Conservation (phyloP, 2,797 vertebrate genomes). For the Chloroceryle amazona region DNA sequence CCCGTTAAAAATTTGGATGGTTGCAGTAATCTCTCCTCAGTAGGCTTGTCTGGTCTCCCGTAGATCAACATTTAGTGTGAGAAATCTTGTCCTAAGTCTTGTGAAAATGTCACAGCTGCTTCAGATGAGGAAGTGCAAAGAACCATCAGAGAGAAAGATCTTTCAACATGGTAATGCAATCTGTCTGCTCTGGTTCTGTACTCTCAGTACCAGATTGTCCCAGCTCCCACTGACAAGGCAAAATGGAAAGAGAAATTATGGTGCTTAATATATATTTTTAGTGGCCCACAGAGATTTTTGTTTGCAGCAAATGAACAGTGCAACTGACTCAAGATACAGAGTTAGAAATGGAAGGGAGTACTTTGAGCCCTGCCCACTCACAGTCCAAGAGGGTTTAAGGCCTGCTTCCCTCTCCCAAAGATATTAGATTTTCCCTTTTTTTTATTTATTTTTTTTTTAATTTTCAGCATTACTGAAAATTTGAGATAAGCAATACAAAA, state of each 20-base stretch:
- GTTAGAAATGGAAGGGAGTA: background rate
- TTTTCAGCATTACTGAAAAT: background rate
- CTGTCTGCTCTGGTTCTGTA: slow-evolving; percentile 21
- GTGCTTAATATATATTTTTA: slow-evolving; percentile 4
- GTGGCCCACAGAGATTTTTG: background rate
- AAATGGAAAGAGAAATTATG: slow-evolving; percentile 3
- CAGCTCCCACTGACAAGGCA: background rate
- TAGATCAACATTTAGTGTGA: background rate
- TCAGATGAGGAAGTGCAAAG: slow-evolving; percentile 11
- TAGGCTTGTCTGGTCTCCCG: background rate
- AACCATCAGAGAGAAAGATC: background rate
- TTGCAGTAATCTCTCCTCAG: background rate
- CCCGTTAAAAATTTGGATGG: background rate
- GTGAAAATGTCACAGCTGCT: slow-evolving; percentile 1
- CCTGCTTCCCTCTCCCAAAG: background rate
- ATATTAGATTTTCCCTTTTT: background rate
- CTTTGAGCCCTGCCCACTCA: accelerated
- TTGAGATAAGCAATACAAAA: background rate
- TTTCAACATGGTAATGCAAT: background rate
- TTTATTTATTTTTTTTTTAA: accelerated
- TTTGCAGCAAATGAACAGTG: background rate
- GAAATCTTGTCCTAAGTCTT: background rate
- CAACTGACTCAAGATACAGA: background rate
- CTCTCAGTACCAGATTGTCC: slow-evolving; percentile 6
- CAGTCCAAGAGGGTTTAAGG: background rate